Conservation (phyloP, 2,113 vertebrate genomes). For the Melanotaenia duboulayi region DNA sequence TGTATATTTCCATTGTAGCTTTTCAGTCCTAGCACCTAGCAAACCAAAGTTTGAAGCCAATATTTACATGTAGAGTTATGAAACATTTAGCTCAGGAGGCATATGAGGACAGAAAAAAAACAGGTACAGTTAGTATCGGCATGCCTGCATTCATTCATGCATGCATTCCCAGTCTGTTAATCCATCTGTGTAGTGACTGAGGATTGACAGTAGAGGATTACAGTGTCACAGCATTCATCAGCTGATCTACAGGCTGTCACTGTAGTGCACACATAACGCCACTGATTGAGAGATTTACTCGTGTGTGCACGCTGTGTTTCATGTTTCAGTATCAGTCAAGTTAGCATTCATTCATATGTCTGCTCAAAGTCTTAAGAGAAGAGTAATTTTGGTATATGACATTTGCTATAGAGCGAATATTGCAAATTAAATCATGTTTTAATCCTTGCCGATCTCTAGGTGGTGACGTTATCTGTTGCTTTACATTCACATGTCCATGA, state of each 20-base stretch:
- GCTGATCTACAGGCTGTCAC: constrained; percentile 31
- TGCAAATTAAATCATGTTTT: background rate
- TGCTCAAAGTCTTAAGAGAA: background rate
- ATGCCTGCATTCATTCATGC: constrained; percentile 22
- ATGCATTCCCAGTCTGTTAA: constrained; percentile 2
- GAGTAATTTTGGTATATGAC: background rate
- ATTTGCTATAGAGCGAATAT: background rate
- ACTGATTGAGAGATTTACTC: constrained; percentile 1
- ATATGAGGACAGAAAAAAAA: background rate
- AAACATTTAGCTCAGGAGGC: background rate
- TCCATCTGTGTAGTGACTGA: constrained; percentile 43
- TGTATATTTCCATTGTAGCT: background rate
- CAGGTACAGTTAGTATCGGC: background rate
- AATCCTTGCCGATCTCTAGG: background rate
- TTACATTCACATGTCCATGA: too few relatives aligned
- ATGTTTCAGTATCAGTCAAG: constrained; percentile 22
- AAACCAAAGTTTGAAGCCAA: too few relatives aligned
- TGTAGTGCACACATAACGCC: background rate
- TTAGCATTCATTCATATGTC: background rate
- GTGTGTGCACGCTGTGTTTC: background rate
- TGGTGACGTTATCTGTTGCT: background rate
- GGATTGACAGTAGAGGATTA: constrained; percentile 53
- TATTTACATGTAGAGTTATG: too few relatives aligned
- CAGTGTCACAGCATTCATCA: constrained; percentile 36
- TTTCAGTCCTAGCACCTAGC: background rate